phyloP scores from a whole-genome alignment of 1,140 invertebrate genomes.

The Sinella curviseta region DNA sequence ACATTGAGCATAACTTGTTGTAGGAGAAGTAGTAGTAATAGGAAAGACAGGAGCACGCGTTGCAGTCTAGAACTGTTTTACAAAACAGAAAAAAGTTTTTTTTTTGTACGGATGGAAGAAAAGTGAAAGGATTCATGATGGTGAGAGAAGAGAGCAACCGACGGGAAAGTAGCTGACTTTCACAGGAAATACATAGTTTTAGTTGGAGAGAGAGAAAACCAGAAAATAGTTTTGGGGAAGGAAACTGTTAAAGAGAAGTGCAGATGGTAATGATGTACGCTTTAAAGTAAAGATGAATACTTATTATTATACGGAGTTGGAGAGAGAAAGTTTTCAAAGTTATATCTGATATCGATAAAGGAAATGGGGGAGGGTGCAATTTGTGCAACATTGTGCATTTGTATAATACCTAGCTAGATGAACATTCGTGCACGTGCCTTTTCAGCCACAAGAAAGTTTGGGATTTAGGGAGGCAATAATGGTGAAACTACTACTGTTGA shows the following conservation, averaged over 20 bases:
- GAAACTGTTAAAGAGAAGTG: not conserved
- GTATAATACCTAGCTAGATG: no score
- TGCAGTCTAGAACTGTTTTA: not conserved
- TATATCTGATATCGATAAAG: no score
- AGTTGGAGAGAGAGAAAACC: not conserved
- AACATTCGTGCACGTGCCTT: no score
- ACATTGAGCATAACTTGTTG: not conserved
- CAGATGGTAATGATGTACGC: no score
- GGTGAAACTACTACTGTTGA: no score
- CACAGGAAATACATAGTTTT: not conserved
- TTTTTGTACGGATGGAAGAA: not conserved
- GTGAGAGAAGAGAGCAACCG: not conserved
- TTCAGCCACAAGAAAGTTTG: no score
- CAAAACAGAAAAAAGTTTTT: not conserved
- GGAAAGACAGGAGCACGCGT: not conserved
- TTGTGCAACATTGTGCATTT: no score
- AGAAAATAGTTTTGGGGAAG: not conserved
- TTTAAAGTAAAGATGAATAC: no score
- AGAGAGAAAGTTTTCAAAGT: not conserved
- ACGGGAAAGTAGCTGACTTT: not conserved
- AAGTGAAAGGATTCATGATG: not conserved
- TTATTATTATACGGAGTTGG: no score
- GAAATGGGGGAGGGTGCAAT: no score
- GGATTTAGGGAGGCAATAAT: no score
- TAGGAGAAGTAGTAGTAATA: not conserved